Evolutionary conservation across 2,888 invertebrate genomes (phyloP).

Genomic region (Athetis lepigone): DNA sequence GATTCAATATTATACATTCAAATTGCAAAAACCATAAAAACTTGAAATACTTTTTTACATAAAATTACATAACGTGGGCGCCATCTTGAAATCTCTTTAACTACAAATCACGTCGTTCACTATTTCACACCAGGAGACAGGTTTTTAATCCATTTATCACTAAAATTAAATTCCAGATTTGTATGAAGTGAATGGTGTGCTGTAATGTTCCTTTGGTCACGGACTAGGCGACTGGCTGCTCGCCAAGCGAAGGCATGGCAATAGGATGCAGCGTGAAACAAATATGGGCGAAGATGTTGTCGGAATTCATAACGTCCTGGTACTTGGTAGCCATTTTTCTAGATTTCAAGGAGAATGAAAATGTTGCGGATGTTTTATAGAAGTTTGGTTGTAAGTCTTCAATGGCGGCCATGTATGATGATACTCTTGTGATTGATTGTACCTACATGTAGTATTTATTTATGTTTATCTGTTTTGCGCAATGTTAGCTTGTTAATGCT

Average conservation of each 20-base stretch:
- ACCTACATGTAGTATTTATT: not conserved
- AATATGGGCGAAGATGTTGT: slow-evolving; percentile 49
- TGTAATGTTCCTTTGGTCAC: slow-evolving; percentile 62
- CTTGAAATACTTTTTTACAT: slow-evolving; percentile 23
- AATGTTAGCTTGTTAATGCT: not conserved
- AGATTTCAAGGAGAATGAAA: slow-evolving; percentile 15
- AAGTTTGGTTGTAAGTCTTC: slow-evolving; percentile 25
- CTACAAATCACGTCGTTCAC: slow-evolving; percentile 53
- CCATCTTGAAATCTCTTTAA: slow-evolving; percentile 37
- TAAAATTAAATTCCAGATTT: slow-evolving; percentile 64
- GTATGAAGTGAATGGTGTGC: slow-evolving; percentile 57
- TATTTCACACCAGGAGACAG: slow-evolving; percentile 60
- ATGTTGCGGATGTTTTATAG: slow-evolving; percentile 29
- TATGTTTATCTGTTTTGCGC: not conserved
- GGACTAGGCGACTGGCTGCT: slow-evolving; percentile 60
- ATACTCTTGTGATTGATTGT: too few species aligned
- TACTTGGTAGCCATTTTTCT: slow-evolving; percentile 23
- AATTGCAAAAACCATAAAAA: slow-evolving; percentile 36
- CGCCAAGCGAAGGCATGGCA: slow-evolving; percentile 58
- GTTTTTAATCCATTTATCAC: slow-evolving; percentile 74
- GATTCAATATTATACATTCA: slow-evolving; percentile 18
- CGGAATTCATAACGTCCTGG: slow-evolving; percentile 46
- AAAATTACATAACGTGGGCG: slow-evolving; percentile 15
- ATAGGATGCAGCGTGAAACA: slow-evolving; percentile 59
- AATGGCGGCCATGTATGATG: not conserved